phyloP scores from a whole-genome alignment of 2,888 invertebrate species.

The Quadroppia sp. region DNA sequence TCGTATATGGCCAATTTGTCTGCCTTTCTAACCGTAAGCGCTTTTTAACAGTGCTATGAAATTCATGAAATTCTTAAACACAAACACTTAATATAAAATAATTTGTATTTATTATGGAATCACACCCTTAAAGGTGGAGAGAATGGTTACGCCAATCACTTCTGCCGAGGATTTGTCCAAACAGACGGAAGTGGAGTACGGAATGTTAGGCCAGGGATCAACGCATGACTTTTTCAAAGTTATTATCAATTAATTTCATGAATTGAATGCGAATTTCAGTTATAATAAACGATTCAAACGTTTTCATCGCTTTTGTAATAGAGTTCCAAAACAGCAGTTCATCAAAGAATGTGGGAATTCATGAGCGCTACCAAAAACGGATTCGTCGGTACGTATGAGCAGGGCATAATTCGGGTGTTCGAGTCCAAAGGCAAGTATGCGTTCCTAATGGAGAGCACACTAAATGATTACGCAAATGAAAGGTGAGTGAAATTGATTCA shows the following conservation, averaged over 20 bases:
- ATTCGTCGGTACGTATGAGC: slow-evolving; percentile 73
- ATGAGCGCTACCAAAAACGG: slow-evolving; percentile 81
- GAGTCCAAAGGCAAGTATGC: slow-evolving; percentile 72
- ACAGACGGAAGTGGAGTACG: slow-evolving; percentile 89
- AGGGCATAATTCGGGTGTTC: slow-evolving; percentile 73
- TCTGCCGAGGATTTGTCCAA: slow-evolving; percentile 83
- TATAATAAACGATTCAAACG: too few relatives aligned
- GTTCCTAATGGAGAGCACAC: slow-evolving; percentile 60
- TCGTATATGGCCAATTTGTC: slow-evolving; percentile 98
- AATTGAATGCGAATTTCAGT: too few relatives aligned
- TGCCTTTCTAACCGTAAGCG: slow-evolving; percentile 96
- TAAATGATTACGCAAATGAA: slow-evolving; percentile 65
- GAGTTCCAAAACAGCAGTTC: slow-evolving; percentile 66
- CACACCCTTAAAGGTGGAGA: too few relatives aligned
- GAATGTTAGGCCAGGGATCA: too few relatives aligned
- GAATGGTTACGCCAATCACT: slow-evolving; percentile 93
- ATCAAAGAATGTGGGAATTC: slow-evolving; percentile 89
- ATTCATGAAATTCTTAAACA: too few relatives aligned
- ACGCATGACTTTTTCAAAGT: too few relatives aligned
- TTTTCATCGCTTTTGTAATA: too few relatives aligned
- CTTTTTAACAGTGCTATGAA: too few relatives aligned
- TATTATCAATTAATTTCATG: too few relatives aligned
- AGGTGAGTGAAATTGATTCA: too few relatives aligned
- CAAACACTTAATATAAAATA: too few relatives aligned
- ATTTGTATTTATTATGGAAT: too few relatives aligned